Base-by-base conservation (phyloP, 2,888 invertebrate species). In the Lycocerus yunnanus region DNA sequence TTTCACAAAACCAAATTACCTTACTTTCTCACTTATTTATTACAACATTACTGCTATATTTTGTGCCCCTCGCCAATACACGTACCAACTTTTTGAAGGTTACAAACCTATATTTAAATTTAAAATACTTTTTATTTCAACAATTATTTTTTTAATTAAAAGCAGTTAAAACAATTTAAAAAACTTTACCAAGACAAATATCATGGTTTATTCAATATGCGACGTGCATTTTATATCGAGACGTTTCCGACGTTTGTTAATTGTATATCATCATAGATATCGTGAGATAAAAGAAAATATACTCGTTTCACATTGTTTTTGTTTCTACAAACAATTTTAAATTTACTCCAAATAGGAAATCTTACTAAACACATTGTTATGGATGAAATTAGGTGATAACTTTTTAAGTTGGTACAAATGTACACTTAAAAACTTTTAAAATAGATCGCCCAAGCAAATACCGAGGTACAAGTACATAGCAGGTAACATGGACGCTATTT, bases 211-310 rank as follows among this genome's bases (percentile, higher is more conserved):
- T 72, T 75, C 72, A 75, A 68, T 72, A 72, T 70, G 72, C 75
- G 72, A 70, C 72, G 69, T 69, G 24, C 63, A 67, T 69, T 75
- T 75, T 21, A 69, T 69, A 69, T 69, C 66, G 43, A 68, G 63
- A 15, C 69, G 69, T 27, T 68, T 21, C 63, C 67, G 66, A 58
- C 66, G 68, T 59, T 68, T 73, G 75, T 72, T 76, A 76, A 76
- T 76, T 76, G 76, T 76, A 76, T 76, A 76, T 76, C 76, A 73
- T 76, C 76, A 76, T 73, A 73, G 70, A 67, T 71, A 76, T 73
- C 73, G 76, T 73, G 76, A 76, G 73, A 73, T 76, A 76, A 76
- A 73, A 58, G 71, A 66, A 66, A 75, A 60, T 67, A 68, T 15
- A 9, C 59, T 43, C 11, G 74, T 66, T 75, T 75, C 69, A 67